Percentiles rank a stretch among this genome's conserved stretches.
These are phyloP conservation scores for Tapera naevia DNA, from an alignment of 2,797 vertebrate species.

Conservation along the genomic window DNA sequence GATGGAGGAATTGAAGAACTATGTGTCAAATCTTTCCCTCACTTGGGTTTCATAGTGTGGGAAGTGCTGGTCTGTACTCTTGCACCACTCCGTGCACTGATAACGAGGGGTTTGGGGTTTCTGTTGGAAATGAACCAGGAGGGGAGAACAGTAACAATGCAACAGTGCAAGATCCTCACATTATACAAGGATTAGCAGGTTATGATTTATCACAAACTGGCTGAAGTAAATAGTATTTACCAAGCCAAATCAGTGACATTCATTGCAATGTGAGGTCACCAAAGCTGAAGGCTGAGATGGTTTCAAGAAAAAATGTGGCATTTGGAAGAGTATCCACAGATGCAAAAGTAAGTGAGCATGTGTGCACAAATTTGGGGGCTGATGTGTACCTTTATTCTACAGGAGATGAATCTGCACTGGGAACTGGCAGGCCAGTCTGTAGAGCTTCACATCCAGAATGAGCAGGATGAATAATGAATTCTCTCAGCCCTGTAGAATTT, in stretches of 20 bases:
- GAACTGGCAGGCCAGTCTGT: background rate
- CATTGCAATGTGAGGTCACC: rapidly evolving
- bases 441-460: background rate
- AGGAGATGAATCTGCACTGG: background rate
- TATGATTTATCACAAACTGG: background rate
- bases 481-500: background rate
- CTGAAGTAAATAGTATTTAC: background rate
- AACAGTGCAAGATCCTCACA: rapidly evolving
- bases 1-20: background rate
- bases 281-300: rapidly evolving
- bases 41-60: background rate
- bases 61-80: too few relatives aligned
- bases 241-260: background rate
- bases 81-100: too few relatives aligned
- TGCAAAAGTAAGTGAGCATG: rapidly evolving
- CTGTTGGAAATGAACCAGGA: too few relatives aligned
- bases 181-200: background rate
- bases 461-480: background rate
- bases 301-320: background rate
- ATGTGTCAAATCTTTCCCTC: background rate
- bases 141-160: background rate
- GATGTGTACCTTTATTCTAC: background rate
- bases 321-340: background rate
- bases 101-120: too few relatives aligned
- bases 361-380: background rate